These are phyloP conservation scores for Gadopsis marmoratus DNA, from an alignment of 2,797 vertebrate genomes.

Conservation along the genomic window DNA sequence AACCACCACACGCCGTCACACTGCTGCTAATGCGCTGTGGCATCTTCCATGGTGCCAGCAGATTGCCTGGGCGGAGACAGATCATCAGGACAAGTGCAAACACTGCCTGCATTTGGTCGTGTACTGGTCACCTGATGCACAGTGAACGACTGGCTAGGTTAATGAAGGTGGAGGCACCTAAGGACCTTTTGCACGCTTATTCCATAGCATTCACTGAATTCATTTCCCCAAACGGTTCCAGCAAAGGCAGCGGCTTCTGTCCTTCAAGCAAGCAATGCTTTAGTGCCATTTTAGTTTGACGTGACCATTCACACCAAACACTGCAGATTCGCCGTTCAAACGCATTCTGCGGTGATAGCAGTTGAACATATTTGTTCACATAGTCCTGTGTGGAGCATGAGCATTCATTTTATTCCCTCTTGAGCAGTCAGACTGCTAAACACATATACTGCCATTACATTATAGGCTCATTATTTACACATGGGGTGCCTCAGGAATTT, in stretches of 20 bases:
- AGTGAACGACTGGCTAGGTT: constrained; percentile 40
- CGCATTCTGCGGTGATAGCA: not conserved
- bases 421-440: not conserved
- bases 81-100: constrained; percentile 56
- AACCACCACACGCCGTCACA: constrained; percentile 61
- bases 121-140: constrained; percentile 24
- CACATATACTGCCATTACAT: constrained; percentile 25
- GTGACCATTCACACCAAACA: not conserved
- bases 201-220: constrained; percentile 60
- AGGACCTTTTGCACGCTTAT: constrained; percentile 51
- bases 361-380: constrained; percentile 27
- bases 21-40: constrained; percentile 78
- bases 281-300: constrained; percentile 15
- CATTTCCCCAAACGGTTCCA: constrained; percentile 45
- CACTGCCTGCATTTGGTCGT: constrained; percentile 11
- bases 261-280: constrained; percentile 27
- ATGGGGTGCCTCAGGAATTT: not conserved
- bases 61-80: constrained; percentile 78
- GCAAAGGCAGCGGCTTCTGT: constrained; percentile 31
- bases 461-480: constrained; percentile 23
- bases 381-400: constrained; percentile 5
- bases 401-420: constrained; percentile 14
- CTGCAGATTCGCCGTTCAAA: constrained; percentile 1
- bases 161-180: constrained; percentile 61
- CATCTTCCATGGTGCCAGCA: constrained; percentile 74